Conservation (phyloP, 2,797 vertebrate genomes). For the Hapalemur alaotrensis region DNA sequence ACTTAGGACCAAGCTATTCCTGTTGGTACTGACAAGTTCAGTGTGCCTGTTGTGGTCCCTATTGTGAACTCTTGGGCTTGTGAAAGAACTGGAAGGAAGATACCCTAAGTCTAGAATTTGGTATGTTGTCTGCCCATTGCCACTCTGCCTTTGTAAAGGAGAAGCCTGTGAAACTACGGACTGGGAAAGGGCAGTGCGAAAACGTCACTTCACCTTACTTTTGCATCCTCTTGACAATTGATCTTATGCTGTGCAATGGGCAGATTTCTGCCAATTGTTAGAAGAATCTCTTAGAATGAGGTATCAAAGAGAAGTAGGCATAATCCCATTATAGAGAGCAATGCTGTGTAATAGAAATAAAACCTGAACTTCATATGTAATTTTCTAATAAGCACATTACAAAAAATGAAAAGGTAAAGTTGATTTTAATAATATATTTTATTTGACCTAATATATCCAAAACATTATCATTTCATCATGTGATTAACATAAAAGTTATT, state of each 20-base stretch:
- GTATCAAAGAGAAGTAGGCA: background rate
- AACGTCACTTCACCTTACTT: background rate
- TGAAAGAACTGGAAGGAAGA: background rate
- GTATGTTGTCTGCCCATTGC: background rate
- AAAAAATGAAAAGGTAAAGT: background rate
- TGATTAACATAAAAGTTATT: slow-evolving; percentile 15
- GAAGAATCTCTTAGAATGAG: background rate
- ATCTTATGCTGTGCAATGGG: background rate
- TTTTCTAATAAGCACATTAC: background rate
- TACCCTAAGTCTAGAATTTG: background rate
- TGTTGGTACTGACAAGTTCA: background rate
- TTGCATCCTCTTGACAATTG: background rate
- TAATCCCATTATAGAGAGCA: background rate
- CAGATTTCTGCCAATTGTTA: slow-evolving; percentile 9
- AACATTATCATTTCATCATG: background rate
- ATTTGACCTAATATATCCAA: background rate
- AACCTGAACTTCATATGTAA: background rate
- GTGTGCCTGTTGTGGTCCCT: background rate
- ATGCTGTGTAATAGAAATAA: background rate
- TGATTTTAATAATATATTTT: background rate
- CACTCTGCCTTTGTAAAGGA: background rate
- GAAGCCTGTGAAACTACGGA: background rate
- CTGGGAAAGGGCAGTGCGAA: background rate
- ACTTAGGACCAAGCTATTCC: background rate
- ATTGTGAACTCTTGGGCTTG: background rate